Conservation (phyloP, 2,113 vertebrate species). For the Lipotes vexillifer region DNA sequence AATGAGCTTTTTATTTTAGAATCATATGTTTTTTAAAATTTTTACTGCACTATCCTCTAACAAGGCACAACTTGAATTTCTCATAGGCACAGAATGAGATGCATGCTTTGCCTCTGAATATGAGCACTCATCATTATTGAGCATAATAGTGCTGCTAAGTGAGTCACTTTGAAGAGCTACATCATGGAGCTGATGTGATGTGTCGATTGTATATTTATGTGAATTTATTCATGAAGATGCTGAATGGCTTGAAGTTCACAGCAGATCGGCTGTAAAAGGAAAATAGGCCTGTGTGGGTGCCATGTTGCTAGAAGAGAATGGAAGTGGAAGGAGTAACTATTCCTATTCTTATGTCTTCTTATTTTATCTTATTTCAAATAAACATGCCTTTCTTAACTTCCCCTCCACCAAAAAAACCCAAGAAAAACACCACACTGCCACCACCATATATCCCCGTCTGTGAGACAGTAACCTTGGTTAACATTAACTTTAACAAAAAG, state of each 20-base stretch:
- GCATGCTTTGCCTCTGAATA: background rate
- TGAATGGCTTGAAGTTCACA: background rate
- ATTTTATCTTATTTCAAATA: conserved; percentile 18
- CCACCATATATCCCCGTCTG: background rate
- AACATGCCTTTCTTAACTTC: background rate
- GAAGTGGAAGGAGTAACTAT: background rate
- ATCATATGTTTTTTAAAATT: background rate
- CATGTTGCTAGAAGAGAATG: background rate
- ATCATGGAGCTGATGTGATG: background rate
- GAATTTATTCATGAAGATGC: conserved; percentile 42
- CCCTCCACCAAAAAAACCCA: fast-evolving
- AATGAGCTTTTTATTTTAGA: background rate
- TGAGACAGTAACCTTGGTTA: background rate
- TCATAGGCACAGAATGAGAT: background rate
- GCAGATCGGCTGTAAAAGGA: background rate
- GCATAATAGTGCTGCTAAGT: background rate
- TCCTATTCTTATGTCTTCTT: background rate
- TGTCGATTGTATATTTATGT: background rate
- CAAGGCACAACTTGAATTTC: background rate
- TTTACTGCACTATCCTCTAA: background rate
- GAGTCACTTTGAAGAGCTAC: background rate
- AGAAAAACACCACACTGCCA: background rate
- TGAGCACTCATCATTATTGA: background rate
- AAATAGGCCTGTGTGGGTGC: background rate
- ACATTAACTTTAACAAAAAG: background rate